A percentile compares a stretch with the other conserved stretches of the same genome.
These are phyloP conservation scores for Diorhabda sublineata DNA, from an alignment of 1,140 invertebrate species.

Conservation along the genomic window DNA sequence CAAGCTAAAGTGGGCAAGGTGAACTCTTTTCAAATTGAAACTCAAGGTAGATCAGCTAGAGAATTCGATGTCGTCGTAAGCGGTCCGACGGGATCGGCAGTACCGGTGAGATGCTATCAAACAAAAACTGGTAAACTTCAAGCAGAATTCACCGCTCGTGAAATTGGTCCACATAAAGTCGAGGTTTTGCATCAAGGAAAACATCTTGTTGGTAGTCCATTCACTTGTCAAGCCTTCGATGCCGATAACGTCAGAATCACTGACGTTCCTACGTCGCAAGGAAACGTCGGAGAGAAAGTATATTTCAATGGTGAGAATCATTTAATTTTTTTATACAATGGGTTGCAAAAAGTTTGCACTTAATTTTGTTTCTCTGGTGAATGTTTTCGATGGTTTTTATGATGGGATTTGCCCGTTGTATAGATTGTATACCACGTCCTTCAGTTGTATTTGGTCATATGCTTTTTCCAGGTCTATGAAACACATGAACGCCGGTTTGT, in stretches of 20 bases:
- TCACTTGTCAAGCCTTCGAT: constrained; percentile 93
- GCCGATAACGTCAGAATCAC: constrained; percentile 56
- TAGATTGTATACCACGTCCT: too few species aligned
- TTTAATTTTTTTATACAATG: not conserved
- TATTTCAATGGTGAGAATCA: constrained; percentile 69
- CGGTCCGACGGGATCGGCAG: constrained; percentile 82
- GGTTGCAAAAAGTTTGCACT: constrained; percentile 6
- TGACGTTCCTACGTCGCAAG: constrained; percentile 70
- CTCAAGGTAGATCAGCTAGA: constrained; percentile 74
- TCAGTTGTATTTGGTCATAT: too few species aligned
- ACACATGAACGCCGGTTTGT: too few species aligned
- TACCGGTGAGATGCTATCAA: constrained; percentile 92
- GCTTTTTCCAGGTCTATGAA: too few species aligned
- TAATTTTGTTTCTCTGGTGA: not conserved
- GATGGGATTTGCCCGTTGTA: not conserved
- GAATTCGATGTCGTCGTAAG: constrained; percentile 89
- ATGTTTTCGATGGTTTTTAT: not conserved
- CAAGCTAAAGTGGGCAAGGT: constrained; percentile 74
- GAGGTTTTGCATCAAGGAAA: constrained; percentile 90
- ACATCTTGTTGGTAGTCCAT: constrained; percentile 90
- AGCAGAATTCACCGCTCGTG: constrained; percentile 86
- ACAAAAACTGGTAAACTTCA: constrained; percentile 90
- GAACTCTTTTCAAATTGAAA: constrained; percentile 85
- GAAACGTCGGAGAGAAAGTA: constrained; percentile 79
- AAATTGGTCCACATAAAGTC: constrained; percentile 62